A percentile compares a stretch with the other conserved stretches of the same genome.
Conservation (phyloP, 2,113 vertebrate species). For the Lophochroa leadbeateri region DNA sequence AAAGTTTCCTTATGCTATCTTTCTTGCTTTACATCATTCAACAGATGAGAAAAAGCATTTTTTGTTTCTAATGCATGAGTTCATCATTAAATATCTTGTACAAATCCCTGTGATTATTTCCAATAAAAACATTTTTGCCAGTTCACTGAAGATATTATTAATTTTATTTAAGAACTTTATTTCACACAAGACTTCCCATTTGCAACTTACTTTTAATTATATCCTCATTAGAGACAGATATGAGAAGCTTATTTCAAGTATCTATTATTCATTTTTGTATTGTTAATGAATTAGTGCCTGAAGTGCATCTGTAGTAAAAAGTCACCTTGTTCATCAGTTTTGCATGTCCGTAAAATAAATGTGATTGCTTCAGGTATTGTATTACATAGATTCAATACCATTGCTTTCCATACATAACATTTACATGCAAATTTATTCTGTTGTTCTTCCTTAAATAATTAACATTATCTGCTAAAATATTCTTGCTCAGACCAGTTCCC, state of each 20-base stretch:
- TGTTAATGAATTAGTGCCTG: conserved; percentile 69
- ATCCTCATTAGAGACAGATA: conserved; percentile 67
- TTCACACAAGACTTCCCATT: conserved; percentile 65
- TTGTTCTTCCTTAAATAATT: conserved; percentile 69
- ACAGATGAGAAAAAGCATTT: not conserved
- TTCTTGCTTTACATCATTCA: not conserved
- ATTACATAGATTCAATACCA: not conserved
- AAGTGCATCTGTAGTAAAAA: conserved; percentile 53
- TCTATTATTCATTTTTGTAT: conserved; percentile 69
- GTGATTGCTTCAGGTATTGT: conserved; percentile 37
- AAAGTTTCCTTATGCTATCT: not conserved
- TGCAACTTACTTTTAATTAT: conserved; percentile 70
- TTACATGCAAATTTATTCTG: conserved; percentile 67
- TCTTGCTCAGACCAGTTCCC: conserved; percentile 31
- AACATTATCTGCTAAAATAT: conserved; percentile 51
- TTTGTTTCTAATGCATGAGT: not conserved
- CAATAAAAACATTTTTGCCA: conserved; percentile 7
- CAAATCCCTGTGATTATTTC: conserved; percentile 28
- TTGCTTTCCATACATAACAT: conserved; percentile 42
- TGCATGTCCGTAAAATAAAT: conserved; percentile 38
- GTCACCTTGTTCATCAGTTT: conserved; percentile 51
- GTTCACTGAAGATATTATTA: conserved; percentile 44
- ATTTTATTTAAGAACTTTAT: conserved; percentile 56
- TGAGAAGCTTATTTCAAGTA: conserved; percentile 67
- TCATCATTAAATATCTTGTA: not conserved